Percentiles rank a stretch among this genome's conserved stretches.
These are phyloP conservation scores for Nycteola revayana DNA, from an alignment of 2,888 invertebrate species.

Conservation along the genomic window DNA sequence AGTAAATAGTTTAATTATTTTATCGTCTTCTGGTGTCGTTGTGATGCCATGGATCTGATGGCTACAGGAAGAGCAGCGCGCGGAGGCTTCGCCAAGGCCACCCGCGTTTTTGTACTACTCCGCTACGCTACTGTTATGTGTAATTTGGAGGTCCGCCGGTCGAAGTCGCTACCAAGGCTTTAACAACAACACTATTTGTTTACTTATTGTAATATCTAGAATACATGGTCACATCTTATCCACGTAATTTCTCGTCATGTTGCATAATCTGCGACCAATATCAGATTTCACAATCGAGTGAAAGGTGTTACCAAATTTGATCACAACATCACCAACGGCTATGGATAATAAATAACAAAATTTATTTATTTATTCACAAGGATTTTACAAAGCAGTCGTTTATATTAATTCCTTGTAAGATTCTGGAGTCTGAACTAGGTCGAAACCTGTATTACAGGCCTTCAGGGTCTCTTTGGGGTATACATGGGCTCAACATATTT, in stretches of 20 bases:
- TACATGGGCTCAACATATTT: too few species aligned
- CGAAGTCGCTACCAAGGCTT: constrained; percentile 61
- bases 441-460: too few species aligned
- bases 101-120: constrained; percentile 62
- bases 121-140: constrained; percentile 76
- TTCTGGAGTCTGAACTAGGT: too few species aligned
- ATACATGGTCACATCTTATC: constrained; percentile 18
- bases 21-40: constrained; percentile 15
- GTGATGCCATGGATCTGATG: constrained; percentile 34
- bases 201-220: constrained; percentile 28
- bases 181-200: constrained; percentile 16
- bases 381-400: too few species aligned
- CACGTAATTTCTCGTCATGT: constrained; percentile 13
- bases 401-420: too few species aligned
- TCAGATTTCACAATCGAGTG: constrained; percentile 26
- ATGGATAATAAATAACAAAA: too few species aligned
- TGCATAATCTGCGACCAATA: constrained; percentile 21
- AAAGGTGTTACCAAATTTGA: constrained; percentile 24
- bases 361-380: too few species aligned
- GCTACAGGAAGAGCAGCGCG: constrained; percentile 54
- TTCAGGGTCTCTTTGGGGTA: too few species aligned
- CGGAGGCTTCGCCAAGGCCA: constrained; percentile 47
- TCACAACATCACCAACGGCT: too few species aligned
- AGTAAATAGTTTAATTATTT: too few species aligned
- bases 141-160: constrained; percentile 80